Base-by-base conservation (phyloP, 2,888 invertebrate genomes). In the Podotricha telesiphe region DNA sequence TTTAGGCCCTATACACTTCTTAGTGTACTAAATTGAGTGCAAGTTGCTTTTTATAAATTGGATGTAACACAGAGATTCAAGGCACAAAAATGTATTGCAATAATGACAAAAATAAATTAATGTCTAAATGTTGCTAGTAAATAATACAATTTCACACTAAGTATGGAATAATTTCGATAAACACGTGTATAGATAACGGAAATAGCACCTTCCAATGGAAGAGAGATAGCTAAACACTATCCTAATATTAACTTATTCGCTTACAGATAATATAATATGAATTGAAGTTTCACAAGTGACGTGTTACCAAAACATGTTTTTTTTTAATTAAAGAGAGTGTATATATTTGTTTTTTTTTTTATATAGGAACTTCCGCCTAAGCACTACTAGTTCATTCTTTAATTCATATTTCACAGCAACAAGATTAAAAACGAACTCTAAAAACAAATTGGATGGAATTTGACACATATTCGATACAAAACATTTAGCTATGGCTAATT, bases 141-240 rank as follows among this genome's bases (percentile, higher is more conserved):
- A 22, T 45, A 20, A 59, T 59, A 59, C 22, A 45, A 42, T 45
- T 59, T 45, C 42, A 34, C 58, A 22, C 45, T 42, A 42, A 22
- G 4, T 59, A 59, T 22, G 42, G 58, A 42, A 59, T 59, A 59
- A 59, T 53, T 66, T 48, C 47, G 34, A 48, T 48, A 37, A 62
- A 37, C 34, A 37, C 8, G 47, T 47, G 17, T 47, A 28, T 5
- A 56, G 37, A 42, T 53, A 53, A 53, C 20, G n/a, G 62, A 62
- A 48, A 70, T 85, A 86, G 86, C 86, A 86, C 86, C 86, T 86
- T 86, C 86, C 86, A 80, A 79, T 77, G 86, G 84, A 86, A 84
- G 85, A 80, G 80, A 67, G 65, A 69, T 68, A 69, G 48, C 55
- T 62, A 68, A 72, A 74, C 48, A 63, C 66, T 59, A 73, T 17